Evolutionary conservation across 2,797 vertebrate genomes (phyloP).

Genomic region (Scleropages formosus): DNA sequence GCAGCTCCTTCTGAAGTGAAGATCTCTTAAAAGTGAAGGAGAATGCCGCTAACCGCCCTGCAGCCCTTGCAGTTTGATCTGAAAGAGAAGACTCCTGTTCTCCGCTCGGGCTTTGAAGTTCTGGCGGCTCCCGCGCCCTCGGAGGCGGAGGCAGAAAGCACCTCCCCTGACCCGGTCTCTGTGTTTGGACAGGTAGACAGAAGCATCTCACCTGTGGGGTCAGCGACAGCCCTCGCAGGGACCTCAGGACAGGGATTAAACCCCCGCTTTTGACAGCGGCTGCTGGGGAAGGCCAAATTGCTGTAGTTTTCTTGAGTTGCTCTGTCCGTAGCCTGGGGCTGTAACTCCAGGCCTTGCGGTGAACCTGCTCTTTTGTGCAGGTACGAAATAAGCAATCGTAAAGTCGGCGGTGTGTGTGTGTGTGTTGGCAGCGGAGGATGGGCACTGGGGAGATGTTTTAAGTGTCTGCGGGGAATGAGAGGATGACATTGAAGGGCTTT

Average conservation of each 20-base stretch:
- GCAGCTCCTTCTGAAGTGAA: conserved; percentile 18
- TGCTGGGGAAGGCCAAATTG: neutral
- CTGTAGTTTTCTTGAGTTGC: neutral
- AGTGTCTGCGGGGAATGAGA: neutral
- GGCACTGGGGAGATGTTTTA: neutral
- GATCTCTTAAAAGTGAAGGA: neutral
- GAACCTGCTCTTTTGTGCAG: neutral
- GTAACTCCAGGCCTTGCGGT: neutral
- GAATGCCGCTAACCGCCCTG: neutral
- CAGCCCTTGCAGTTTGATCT: neutral
- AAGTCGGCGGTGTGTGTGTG: neutral
- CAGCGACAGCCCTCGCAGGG: conserved; percentile 9
- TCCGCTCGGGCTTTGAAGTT: conserved; percentile 27
- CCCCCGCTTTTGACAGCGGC: conserved; percentile 6
- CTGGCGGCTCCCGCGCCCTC: neutral
- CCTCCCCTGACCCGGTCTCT: neutral
- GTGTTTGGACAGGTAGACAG: conserved; percentile 34
- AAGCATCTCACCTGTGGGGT: conserved; percentile 25
- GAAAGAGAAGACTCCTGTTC: neutral
- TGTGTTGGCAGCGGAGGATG: neutral
- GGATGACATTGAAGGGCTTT: neutral
- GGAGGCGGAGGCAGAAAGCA: neutral
- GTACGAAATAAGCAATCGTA: neutral
- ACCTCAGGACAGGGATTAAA: conserved; percentile 28
- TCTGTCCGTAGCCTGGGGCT: neutral